These are phyloP conservation scores for Rhineura floridana DNA, from an alignment of 2,113 vertebrate species.

Conservation along the genomic window DNA sequence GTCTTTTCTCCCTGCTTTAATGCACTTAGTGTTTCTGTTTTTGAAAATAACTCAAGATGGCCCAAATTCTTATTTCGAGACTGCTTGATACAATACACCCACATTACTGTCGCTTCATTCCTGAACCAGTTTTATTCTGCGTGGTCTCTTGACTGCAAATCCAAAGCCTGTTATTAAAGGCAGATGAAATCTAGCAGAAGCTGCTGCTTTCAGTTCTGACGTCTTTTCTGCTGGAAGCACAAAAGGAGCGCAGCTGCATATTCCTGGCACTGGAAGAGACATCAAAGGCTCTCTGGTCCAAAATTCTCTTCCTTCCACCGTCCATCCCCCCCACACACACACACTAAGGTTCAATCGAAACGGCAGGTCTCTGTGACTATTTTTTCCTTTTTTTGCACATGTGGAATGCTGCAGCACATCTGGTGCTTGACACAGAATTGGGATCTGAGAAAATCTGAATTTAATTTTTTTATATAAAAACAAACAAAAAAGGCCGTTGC, in stretches of 20 bases:
- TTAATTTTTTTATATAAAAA: neutral
- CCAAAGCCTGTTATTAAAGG: slow-evolving; percentile 30
- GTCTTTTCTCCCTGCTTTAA: neutral
- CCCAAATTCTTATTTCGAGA: neutral
- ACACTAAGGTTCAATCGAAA: neutral
- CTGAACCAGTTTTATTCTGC: slow-evolving; percentile 20
- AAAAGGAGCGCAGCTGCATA: slow-evolving; percentile 34
- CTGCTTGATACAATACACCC: neutral
- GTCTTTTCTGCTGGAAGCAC: slow-evolving; percentile 20
- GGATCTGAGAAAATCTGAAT: neutral
- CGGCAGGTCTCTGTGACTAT: neutral
- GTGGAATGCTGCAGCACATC: neutral
- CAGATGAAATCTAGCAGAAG: slow-evolving; percentile 33
- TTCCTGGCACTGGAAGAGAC: slow-evolving; percentile 4
- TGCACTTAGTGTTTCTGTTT: neutral
- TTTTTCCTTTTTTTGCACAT: neutral
- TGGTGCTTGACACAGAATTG: neutral
- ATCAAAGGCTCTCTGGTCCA: slow-evolving; percentile 22
- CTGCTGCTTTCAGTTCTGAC: slow-evolving; percentile 19
- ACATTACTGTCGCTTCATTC: neutral
- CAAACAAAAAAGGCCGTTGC: neutral
- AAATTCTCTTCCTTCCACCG: neutral
- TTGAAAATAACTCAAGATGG: neutral
- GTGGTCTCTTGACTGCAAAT: slow-evolving; percentile 5
- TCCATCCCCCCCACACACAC: neutral